Base-by-base conservation (phyloP, 2,113 vertebrate species). In the Brachionichthys hirsutus region DNA sequence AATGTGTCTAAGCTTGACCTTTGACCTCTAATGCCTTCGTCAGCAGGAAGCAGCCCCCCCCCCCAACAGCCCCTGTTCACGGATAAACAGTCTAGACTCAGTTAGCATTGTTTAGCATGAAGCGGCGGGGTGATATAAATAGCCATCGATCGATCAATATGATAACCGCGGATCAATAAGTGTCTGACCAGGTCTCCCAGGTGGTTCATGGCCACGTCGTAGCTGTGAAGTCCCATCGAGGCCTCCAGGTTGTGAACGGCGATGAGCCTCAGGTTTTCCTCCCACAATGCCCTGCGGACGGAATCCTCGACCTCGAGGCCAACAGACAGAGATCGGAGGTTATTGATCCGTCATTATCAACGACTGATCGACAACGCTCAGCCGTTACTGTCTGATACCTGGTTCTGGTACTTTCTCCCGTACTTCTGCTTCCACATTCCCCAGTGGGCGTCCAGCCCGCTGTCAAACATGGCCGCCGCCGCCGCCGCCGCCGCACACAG, bases 201-300 rank as follows among this genome's bases (percentile, higher is more conserved):
- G 84, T 93, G 88, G 89, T 98, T 98, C 94, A 98, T 95, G 22
- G 74, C 80, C 42, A 97, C 80, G 0, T 92, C 80, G 43, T 94
- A 97, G n/a, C 92, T 92, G 60, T 91, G 94, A 15, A 94, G 73
- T 15, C 94, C 96, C 92, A 98, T 87, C 0, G 95, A 94, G 14
- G 88, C 80, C 78, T 98, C 95, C 74, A 97, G 89, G 56, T 98
- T 98, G 58, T 98, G 96, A 6, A 89, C 53, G 0, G 9, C 90
- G 69, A 98, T 93, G 8, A 93, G 65, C 45, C 75, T 70, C 56
- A 97, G 75, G 82, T 95, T 96, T 58, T 85, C 89, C 82, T 97
- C 95, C 96, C 96, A 98, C 1, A 92, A 83, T 24, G 61, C 40
- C 0, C 94, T 86, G 2, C 93, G 91, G 4, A 9, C 36, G 0